These are phyloP conservation scores for Acanthosepion esculentum DNA, from an alignment of 2,888 invertebrate species.

Conservation along the genomic window DNA sequence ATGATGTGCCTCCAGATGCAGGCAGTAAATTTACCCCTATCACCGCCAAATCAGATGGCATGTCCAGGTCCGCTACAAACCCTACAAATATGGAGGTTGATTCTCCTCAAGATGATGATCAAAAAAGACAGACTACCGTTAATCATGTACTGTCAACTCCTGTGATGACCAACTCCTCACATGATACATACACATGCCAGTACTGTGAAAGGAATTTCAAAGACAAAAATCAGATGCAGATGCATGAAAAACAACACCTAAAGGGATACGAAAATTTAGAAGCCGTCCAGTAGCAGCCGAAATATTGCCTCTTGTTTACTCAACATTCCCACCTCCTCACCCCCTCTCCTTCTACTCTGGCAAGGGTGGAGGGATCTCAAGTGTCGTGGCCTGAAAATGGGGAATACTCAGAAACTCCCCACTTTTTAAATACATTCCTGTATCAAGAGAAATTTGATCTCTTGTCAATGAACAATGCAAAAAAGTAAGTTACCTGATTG, in stretches of 20 bases:
- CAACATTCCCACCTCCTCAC: background rate
- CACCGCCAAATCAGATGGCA: background rate
- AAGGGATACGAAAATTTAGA: slow-evolving; percentile 52
- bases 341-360: background rate
- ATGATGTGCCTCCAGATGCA: slow-evolving; percentile 25
- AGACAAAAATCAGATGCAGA: slow-evolving; percentile 63
- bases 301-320: background rate
- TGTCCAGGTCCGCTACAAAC: background rate
- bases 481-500: background rate
- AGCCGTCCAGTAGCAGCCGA: slow-evolving; percentile 41
- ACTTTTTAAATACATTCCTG: background rate
- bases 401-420: background rate
- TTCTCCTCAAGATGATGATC: slow-evolving; percentile 55
- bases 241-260: slow-evolving; percentile 69
- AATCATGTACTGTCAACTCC: slow-evolving; percentile 49
- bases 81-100: slow-evolving; percentile 48
- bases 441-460: background rate
- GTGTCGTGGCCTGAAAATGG: background rate
- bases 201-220: slow-evolving; percentile 70
- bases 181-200: slow-evolving; percentile 63
- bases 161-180: background rate
- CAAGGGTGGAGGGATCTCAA: background rate
- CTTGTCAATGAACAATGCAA: background rate
- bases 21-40: too few species aligned
- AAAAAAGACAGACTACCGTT: slow-evolving; percentile 49